These are phyloP conservation scores for Nesidiocoris tenuis DNA, from an alignment of 2,888 invertebrate species.

Conservation along the genomic window DNA sequence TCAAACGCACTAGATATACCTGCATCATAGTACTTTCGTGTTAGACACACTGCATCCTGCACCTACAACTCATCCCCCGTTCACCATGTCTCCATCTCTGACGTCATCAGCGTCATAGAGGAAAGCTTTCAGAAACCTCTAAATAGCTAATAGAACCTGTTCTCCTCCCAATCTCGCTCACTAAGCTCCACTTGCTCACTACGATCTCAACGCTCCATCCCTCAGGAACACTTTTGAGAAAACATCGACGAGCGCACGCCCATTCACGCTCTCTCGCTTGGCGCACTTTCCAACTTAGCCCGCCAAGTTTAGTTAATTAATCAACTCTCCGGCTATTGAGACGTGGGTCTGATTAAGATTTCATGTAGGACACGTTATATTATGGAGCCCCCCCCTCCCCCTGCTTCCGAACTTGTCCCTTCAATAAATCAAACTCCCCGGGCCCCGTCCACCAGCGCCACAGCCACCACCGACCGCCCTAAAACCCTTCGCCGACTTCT, in stretches of 20 bases:
- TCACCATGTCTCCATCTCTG: no score
- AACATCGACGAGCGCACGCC: conserved; percentile 12
- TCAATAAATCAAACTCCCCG: conserved; percentile 36
- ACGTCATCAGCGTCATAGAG: conserved; percentile 11
- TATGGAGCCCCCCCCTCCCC: conserved; percentile 23
- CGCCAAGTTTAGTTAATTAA: conserved; percentile 34
- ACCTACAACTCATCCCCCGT: no score
- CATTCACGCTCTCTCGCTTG: neutral
- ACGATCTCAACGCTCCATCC: neutral
- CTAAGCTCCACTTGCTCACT: neutral
- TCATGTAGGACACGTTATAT: conserved; percentile 42
- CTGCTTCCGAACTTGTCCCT: conserved; percentile 27
- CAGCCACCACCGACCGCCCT: neutral
- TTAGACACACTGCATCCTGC: no score
- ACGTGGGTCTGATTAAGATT: conserved; percentile 39
- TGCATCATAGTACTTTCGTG: no score
- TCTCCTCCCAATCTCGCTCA: neutral
- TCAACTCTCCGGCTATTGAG: conserved; percentile 41
- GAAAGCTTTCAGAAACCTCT: conserved; percentile 37
- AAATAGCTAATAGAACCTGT: conserved; percentile 38
- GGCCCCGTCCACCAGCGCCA: conserved; percentile 8
- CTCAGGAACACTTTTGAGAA: conserved; percentile 33
- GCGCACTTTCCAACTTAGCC: conserved; percentile 24
- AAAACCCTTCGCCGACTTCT: neutral
- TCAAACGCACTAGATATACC: no score